These are phyloP conservation scores for Cephalopterus ornatus DNA, from an alignment of 2,113 vertebrate genomes.

Conservation along the genomic window DNA sequence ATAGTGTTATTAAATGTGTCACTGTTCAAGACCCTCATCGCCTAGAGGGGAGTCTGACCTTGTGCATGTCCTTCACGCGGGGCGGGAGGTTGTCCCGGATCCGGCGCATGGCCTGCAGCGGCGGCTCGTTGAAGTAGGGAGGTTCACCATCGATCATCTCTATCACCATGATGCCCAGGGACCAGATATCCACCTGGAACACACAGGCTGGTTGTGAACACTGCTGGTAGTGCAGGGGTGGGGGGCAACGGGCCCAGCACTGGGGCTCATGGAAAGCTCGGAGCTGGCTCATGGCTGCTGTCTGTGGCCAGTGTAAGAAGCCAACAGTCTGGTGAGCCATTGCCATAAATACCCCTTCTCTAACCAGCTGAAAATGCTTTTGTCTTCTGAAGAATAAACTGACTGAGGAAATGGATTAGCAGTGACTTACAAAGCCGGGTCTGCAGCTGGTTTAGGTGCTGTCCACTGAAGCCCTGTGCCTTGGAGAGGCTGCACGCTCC, in stretches of 20 bases:
- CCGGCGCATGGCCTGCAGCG: conserved; percentile 97
- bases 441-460: background rate
- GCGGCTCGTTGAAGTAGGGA: conserved; percentile 97
- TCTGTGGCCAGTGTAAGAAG: background rate
- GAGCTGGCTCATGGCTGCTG: background rate
- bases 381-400: background rate
- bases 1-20: accelerated
- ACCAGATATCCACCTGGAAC: conserved; percentile 93
- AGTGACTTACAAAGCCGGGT: accelerated
- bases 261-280: accelerated
- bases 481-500: background rate
- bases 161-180: conserved; percentile 98
- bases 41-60: conserved; percentile 71
- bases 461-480: accelerated
- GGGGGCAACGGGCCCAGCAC: background rate
- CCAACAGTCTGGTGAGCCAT: background rate
- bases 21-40: accelerated
- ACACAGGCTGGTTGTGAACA: background rate
- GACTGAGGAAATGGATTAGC: background rate
- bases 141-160: conserved; percentile 99
- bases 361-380: background rate
- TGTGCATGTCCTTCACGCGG: conserved; percentile 91
- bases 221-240: background rate
- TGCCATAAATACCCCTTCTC: background rate
- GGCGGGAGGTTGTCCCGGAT: conserved; percentile 97